Conservation (phyloP, 2,113 vertebrate genomes). For the Spea bombifrons region DNA sequence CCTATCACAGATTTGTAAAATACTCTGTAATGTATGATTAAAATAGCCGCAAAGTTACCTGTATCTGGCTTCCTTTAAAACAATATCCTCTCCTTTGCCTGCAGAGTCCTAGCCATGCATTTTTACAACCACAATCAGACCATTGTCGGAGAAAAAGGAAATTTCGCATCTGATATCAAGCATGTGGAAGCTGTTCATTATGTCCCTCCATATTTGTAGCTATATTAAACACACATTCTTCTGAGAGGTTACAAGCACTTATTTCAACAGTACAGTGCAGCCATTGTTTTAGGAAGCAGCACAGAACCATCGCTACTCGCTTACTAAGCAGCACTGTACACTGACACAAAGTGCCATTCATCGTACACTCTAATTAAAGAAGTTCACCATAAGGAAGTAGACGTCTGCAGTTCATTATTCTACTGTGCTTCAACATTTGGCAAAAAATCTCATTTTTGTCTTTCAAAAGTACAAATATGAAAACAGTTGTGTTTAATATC, state of each 20-base stretch:
- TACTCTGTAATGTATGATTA: background rate
- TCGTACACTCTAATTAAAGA: slow-evolving; percentile 35
- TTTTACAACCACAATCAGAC: slow-evolving; percentile 13
- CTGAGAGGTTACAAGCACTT: slow-evolving; percentile 29
- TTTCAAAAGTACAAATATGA: no score
- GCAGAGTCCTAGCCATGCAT: background rate
- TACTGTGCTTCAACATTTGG: slow-evolving; percentile 21
- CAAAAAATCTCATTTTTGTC: background rate
- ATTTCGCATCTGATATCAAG: slow-evolving; percentile 13
- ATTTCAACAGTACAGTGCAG: slow-evolving; percentile 32
- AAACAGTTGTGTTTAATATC: no score
- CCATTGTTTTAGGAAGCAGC: slow-evolving; percentile 20
- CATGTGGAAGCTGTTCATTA: slow-evolving; percentile 23
- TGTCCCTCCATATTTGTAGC: slow-evolving; percentile 28
- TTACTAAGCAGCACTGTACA: slow-evolving; percentile 31
- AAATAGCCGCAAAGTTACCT: background rate
- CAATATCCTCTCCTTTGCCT: no score
- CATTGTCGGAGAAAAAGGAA: slow-evolving; percentile 16
- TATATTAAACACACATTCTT: slow-evolving; percentile 39
- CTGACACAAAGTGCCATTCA: slow-evolving; percentile 31
- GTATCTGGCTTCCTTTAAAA: background rate
- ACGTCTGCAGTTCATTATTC: slow-evolving; percentile 30
- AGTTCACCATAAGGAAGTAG: slow-evolving; percentile 4
- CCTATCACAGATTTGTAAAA: background rate
- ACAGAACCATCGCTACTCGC: slow-evolving; percentile 15